phyloP scores from a whole-genome alignment of 2,888 invertebrate species.

The Nebria brevicollis region DNA sequence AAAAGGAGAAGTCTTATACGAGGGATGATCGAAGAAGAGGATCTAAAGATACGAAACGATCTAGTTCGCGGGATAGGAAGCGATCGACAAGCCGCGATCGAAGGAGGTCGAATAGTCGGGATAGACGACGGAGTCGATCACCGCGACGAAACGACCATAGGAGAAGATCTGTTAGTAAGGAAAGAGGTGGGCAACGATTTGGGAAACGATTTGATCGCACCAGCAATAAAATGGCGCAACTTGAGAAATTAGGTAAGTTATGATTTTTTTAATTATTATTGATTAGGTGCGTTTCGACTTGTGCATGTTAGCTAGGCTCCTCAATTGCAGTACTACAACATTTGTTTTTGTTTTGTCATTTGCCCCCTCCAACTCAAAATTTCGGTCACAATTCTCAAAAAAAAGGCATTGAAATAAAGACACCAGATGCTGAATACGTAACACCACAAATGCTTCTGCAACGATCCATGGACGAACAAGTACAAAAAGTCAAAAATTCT shows the following conservation, averaged over 20 bases:
- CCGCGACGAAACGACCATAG: constrained; percentile 52
- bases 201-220: constrained; percentile 63
- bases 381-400: neutral
- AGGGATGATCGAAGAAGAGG: constrained; percentile 45
- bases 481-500: constrained; percentile 56
- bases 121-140: constrained; percentile 54
- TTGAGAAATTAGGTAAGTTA: constrained; percentile 63
- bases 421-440: constrained; percentile 65
- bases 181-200: constrained; percentile 56
- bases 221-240: constrained; percentile 62
- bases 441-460: constrained; percentile 68
- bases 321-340: neutral
- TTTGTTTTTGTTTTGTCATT: neutral
- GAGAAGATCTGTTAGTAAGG: constrained; percentile 56
- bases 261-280: neutral
- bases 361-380: neutral
- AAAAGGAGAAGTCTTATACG: constrained; percentile 31
- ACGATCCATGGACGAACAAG: constrained; percentile 62
- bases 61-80: constrained; percentile 53
- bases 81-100: constrained; percentile 56
- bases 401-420: constrained; percentile 54
- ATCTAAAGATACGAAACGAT: constrained; percentile 52
- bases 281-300: neutral
- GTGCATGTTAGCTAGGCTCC: neutral
- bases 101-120: constrained; percentile 52